A percentile compares a stretch with the other conserved stretches of the same genome.
Conservation (phyloP, 2,113 vertebrate genomes). For the Terrapene triunguis region DNA sequence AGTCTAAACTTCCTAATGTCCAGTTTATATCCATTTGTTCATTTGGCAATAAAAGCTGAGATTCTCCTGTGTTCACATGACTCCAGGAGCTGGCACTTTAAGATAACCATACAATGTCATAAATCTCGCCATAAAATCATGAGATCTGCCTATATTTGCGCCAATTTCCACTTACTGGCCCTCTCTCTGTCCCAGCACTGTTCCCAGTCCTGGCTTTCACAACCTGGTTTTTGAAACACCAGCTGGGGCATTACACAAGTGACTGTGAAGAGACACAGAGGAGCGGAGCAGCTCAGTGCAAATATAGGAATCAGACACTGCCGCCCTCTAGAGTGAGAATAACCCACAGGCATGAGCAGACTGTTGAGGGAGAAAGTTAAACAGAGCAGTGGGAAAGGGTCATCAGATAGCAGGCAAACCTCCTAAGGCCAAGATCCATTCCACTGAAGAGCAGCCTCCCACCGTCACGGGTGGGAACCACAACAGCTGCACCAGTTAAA, state of each 20-base stretch:
- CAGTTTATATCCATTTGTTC: no score
- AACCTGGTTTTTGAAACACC: not conserved
- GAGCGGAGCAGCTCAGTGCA: not conserved
- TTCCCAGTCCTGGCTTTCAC: not conserved
- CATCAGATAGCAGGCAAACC: not conserved
- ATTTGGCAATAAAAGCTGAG: not conserved
- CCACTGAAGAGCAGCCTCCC: not conserved
- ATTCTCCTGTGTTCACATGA: not conserved
- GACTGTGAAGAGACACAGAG: not conserved
- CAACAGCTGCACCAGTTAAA: conserved; percentile 25
- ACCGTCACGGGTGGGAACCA: not conserved
- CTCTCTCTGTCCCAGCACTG: not conserved
- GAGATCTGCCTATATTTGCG: not conserved
- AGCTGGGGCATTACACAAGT: not conserved
- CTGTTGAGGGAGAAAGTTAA: not conserved
- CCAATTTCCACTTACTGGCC: not conserved
- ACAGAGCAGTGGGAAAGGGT: not conserved
- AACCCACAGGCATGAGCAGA: rapidly evolving
- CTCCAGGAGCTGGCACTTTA: not conserved
- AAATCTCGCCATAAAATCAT: not conserved
- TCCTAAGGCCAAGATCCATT: not conserved
- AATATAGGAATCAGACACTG: rapidly evolving
- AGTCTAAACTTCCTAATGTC: no score
- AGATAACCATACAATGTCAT: not conserved
- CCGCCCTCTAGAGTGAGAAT: rapidly evolving